Base-by-base conservation (phyloP, 1,140 invertebrate genomes). In the Zaprionus africanus region DNA sequence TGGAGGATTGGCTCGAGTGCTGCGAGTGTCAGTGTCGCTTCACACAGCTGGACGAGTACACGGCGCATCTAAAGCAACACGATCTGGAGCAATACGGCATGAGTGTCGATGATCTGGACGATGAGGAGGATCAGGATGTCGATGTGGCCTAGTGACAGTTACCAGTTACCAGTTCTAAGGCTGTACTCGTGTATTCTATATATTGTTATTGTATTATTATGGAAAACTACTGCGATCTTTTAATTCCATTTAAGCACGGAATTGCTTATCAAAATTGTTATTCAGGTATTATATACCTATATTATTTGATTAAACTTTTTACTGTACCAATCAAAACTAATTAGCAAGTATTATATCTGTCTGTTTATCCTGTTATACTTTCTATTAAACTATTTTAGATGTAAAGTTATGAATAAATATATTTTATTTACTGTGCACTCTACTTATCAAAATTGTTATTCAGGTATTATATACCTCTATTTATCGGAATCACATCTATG, bases 1-100 rank as follows among this genome's bases (percentile, higher is more conserved):
- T 68, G 4, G 91, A 90, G 34, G 80, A 90, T 62, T 90, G 82
- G 75, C 62, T 92, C 6, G 91, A 92, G 58, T 92, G 91, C 46
- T 90, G 79, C 41, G 91, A 92, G 26, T 92, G 91, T 17, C 78
- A 79, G n/a, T 57, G 81, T 11, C 75, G 86, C 6, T 92, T 88
- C 17, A 91, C 86, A 7, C 77, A 91, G 9, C 46, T 92, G 61
- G 88, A 91, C 49, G 68, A 78, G 5, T 92, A 92, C 43, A 92
- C 83, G 9, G 82, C 70, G 11, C 91, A 92, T 54, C 58, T 92
- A 0, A 91, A 91, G 54, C 63, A 88, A 46, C 91, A 92, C 34
- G 86, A 90, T 22, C 31, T 82, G 57, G 70, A 90, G n/a, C 61
- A 84, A 13, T 88, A 90, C 22, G 84, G 84, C 17, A 81, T 90